Percentiles rank a stretch among this genome's conserved stretches.
Conservation (phyloP, 2,797 vertebrate species). For the Peromyscus aztecus region DNA sequence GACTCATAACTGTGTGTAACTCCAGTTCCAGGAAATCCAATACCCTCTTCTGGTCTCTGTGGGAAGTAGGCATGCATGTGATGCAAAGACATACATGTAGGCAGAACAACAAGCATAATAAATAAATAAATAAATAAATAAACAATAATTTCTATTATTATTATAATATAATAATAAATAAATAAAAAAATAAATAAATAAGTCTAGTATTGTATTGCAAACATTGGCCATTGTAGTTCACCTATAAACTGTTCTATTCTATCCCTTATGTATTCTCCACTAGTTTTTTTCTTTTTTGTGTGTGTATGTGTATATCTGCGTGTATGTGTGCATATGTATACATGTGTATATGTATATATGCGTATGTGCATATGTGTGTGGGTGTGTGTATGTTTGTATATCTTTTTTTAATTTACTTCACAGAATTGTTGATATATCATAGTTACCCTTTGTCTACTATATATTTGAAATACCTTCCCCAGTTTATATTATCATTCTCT, state of each 20-base stretch:
- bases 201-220: neutral
- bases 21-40: neutral
- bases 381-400: neutral
- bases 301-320: neutral
- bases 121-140: neutral
- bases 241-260: neutral
- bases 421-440: neutral
- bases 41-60: neutral
- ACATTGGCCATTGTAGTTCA: slow-evolving; percentile 11
- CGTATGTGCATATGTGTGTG: neutral
- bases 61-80: neutral
- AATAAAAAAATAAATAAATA: neutral
- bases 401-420: slow-evolving; percentile 40
- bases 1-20: neutral
- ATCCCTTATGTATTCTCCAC: neutral
- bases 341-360: neutral
- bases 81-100: neutral
- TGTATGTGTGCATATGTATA: neutral
- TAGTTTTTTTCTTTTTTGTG: neutral
- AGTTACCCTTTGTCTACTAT: slow-evolving; percentile 2
- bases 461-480: slow-evolving; percentile 34
- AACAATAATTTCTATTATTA: no score
- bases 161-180: no score
- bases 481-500: slow-evolving; percentile 25
- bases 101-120: neutral